Conservation (phyloP, 2,888 invertebrate genomes). For the Nowickia ferox region DNA sequence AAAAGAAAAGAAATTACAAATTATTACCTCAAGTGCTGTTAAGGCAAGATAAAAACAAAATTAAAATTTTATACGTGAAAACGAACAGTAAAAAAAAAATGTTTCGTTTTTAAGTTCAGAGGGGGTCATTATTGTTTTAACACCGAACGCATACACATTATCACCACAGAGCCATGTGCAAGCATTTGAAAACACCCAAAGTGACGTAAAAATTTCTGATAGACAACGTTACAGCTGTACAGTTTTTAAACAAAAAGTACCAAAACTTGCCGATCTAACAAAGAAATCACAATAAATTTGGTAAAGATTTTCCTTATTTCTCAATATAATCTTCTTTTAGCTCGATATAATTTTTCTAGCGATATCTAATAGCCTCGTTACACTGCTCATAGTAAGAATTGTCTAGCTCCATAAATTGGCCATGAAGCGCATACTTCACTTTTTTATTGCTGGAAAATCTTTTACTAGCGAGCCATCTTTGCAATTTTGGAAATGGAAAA, state of each 20-base stretch:
- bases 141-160: not conserved
- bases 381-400: too few species aligned
- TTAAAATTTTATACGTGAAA: slow-evolving; percentile 31
- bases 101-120: slow-evolving; percentile 37
- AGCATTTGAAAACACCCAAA: slow-evolving; percentile 2
- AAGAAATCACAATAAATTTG: too few species aligned
- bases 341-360: too few species aligned
- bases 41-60: slow-evolving; percentile 25
- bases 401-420: too few species aligned
- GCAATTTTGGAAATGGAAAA: too few species aligned
- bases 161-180: not conserved
- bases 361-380: too few species aligned
- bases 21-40: slow-evolving; percentile 37
- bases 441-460: too few species aligned
- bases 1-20: slow-evolving; percentile 7
- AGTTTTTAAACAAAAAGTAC: not conserved
- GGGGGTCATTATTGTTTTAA: slow-evolving; percentile 45
- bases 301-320: too few species aligned
- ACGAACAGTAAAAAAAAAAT: slow-evolving; percentile 20
- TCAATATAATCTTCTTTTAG: too few species aligned
- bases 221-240: not conserved
- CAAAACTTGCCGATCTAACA: too few species aligned
- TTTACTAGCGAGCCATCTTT: too few species aligned
- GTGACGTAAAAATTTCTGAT: not conserved
- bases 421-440: too few species aligned